phyloP scores from a whole-genome alignment of 2,797 vertebrate genomes.

The Cetoscarus ocellatus region DNA sequence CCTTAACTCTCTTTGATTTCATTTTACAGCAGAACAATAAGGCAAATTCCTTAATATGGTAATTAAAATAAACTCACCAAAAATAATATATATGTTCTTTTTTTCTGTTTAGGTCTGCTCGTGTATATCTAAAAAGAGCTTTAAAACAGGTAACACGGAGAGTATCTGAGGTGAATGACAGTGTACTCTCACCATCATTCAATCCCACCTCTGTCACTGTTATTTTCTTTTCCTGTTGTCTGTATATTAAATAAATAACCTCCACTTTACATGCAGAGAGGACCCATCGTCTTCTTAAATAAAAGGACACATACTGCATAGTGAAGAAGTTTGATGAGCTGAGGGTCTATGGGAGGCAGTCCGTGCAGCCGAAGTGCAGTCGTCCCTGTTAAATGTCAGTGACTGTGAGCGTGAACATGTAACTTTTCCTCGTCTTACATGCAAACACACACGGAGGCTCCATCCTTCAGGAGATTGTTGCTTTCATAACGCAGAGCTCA shows the following conservation, averaged over 20 bases:
- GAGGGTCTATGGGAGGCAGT: conserved; percentile 2
- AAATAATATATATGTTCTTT: no score
- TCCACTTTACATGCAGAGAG: no score
- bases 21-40: no score
- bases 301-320: neutral
- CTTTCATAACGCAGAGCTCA: conserved; percentile 56
- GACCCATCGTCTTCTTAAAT: no score
- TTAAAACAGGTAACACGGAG: neutral
- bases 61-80: no score
- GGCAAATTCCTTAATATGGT: no score
- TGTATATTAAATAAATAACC: no score
- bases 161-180: neutral
- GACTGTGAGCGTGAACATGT: conserved; percentile 44
- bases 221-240: neutral
- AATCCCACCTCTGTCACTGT: neutral
- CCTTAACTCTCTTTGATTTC: no score
- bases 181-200: neutral
- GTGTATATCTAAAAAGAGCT: no score
- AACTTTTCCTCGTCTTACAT: conserved; percentile 55
- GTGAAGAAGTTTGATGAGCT: neutral
- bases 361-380: conserved; percentile 17
- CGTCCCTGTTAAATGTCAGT: conserved; percentile 59
- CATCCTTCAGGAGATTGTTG: conserved; percentile 27
- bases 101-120: neutral
- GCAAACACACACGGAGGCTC: conserved; percentile 20